Conservation (phyloP, 2,797 vertebrate genomes). For the Liasis olivaceus region DNA sequence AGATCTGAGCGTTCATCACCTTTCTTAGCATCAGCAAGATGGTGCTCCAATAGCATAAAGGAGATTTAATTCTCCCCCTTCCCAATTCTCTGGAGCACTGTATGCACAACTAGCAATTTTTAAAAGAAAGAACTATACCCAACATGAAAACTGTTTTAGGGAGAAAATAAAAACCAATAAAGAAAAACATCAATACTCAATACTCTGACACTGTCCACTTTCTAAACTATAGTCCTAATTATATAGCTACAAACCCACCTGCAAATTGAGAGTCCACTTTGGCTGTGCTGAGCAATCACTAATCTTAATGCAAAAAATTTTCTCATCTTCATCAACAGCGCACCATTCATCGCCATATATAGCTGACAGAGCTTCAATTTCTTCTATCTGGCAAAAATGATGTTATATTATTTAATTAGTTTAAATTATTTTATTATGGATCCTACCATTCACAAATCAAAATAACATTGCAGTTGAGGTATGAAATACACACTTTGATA, state of each 20-base stretch:
- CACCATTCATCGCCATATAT: conserved; percentile 98
- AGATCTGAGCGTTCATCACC: not conserved
- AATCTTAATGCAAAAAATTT: conserved; percentile 94
- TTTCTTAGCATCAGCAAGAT: not conserved
- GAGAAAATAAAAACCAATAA: not conserved
- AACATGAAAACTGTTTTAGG: not conserved
- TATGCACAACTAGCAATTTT: not conserved
- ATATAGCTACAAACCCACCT: conserved; percentile 75
- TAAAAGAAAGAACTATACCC: not conserved
- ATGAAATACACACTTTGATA: not conserved
- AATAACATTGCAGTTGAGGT: not conserved
- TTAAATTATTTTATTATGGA: not conserved
- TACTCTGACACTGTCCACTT: not conserved
- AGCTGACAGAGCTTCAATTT: conserved; percentile 93
- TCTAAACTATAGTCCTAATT: not conserved
- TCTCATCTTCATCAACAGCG: conserved; percentile 88
- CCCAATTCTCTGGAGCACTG: not conserved
- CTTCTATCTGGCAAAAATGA: conserved; percentile 82
- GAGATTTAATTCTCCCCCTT: not conserved
- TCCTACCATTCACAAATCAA: not conserved
- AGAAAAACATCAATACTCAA: not conserved
- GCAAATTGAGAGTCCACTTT: conserved; percentile 87
- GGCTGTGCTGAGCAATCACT: conserved; percentile 77
- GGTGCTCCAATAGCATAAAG: not conserved
- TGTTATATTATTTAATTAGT: not conserved